Evolutionary conservation across 1,140 invertebrate species (phyloP).

Genomic region (Catajapyx aquilonaris): DNA sequence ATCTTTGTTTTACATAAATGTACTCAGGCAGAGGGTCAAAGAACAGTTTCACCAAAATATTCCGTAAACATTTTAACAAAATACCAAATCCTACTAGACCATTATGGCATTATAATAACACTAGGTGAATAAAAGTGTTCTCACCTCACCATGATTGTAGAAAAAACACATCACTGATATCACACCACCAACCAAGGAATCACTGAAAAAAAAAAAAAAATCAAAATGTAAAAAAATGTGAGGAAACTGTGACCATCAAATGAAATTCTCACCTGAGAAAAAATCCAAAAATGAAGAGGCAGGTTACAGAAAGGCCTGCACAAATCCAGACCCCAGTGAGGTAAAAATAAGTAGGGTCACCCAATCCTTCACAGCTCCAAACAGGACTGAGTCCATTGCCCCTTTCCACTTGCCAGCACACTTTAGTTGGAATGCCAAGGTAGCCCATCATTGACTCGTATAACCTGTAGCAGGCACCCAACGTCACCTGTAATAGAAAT

Average conservation of each 20-base stretch:
- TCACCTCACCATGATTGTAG: conserved; percentile 53
- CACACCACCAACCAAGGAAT: conserved; percentile 41
- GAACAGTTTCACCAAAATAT: too few species aligned
- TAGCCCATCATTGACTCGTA: conserved; percentile 4
- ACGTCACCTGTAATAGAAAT: conserved; percentile 7
- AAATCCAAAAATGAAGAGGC: conserved; percentile 38
- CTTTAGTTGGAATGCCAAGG: conserved; percentile 19
- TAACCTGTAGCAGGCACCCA: conserved; percentile 5
- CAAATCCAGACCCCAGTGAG: conserved; percentile 40
- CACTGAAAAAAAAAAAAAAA: conserved; percentile 27
- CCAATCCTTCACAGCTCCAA: conserved; percentile 54
- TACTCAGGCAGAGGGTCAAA: too few species aligned
- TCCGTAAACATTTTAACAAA: too few species aligned
- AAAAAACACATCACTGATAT: conserved; percentile 44
- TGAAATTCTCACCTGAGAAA: conserved; percentile 26
- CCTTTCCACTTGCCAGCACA: conserved; percentile 38
- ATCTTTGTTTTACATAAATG: too few species aligned
- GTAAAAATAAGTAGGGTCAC: conserved; percentile 55
- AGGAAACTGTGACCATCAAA: background rate
- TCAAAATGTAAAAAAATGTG: too few species aligned
- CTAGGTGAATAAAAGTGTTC: conserved; percentile 5
- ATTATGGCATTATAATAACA: too few species aligned
- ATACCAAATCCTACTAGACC: too few species aligned
- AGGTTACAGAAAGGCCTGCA: conserved; percentile 34
- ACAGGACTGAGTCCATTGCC: conserved; percentile 36